Evolutionary conservation across 2,113 vertebrate species (phyloP), one percentile per base, ranked within the genome.

Genomic region (Sphyrna mokarran): DNA sequence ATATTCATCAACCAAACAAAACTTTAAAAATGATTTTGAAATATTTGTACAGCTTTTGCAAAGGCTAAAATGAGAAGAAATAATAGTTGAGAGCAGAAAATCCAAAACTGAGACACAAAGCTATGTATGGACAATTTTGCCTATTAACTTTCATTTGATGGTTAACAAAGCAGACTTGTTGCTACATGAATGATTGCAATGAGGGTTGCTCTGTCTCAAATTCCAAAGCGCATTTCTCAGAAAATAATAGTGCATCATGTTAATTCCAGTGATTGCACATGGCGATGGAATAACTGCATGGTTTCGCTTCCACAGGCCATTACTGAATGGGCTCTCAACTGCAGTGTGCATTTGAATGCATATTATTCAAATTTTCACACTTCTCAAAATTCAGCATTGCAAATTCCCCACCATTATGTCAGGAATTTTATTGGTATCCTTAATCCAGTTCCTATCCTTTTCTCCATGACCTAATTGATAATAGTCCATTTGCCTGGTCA

Each of bases 1-100:
- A 68, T 68, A 68, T 68, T 68, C 66, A 68, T 68, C 66, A 68
- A 68, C 13, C 16, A 11, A 10, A 8, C 26, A 76, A 63, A 91
- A 90, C 63, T 14, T n/a, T 90, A 29, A 90, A 90, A n/a, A 63
- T 63, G 29, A 91, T 91, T 91, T 63, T 80, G n/a, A 80, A 80
- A 37, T 16, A 3, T 80, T 37, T 37, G 18, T 37, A n/a, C n/a
- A 37, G n/a, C n/a, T 13, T 80, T 80, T 91, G 14, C 29, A 8
- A 58, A 58, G 61, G 10, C 23, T 90, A 90, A 3, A 23, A 58
- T 26, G 9, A 26, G 29, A 58, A 29, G 89, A 91, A 91, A 58
- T 91, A 33, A 63, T 63, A 91, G 61, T 6, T 91, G 89, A 91
- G 58, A 3, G n/a, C 29, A n/a, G 18, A 66, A 66, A 91, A 63